These are phyloP conservation scores for Phenganax stokvisi DNA, from an alignment of 92 coral and sea anemone genomes.

Conservation along the genomic window DNA sequence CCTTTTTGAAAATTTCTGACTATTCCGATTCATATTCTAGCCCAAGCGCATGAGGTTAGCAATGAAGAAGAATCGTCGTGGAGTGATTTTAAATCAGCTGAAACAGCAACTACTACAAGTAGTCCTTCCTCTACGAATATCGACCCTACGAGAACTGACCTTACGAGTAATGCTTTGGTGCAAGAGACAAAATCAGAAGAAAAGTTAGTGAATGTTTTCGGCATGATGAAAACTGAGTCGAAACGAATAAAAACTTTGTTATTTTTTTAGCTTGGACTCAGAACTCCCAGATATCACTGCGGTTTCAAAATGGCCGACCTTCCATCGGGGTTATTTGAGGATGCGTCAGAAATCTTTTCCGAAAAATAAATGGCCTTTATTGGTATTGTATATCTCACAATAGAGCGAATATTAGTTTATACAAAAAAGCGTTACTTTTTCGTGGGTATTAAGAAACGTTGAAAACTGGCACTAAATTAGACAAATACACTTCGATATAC, in stretches of 20 bases:
- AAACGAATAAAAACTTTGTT: neutral
- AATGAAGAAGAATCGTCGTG: neutral
- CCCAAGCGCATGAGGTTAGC: neutral
- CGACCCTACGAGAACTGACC: neutral
- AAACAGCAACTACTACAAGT: slow-evolving; percentile 3
- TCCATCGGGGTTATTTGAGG: slow-evolving; percentile 76
- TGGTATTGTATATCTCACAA: slow-evolving; percentile 49
- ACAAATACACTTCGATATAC: too few relatives aligned
- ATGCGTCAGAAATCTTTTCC: slow-evolving; percentile 94
- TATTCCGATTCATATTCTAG: neutral
- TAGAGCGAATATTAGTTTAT: neutral
- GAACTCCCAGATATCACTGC: slow-evolving; percentile 39
- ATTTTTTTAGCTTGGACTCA: slow-evolving; percentile 39
- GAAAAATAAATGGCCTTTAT: slow-evolving; percentile 87
- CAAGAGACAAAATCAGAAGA: slow-evolving; percentile 2
- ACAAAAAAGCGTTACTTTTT: neutral
- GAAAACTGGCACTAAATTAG: too few relatives aligned
- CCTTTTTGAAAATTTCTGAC: neutral
- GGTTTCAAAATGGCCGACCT: slow-evolving; percentile 47
- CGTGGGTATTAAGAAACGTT: too few relatives aligned
- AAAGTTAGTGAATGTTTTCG: neutral
- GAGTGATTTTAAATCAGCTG: slow-evolving; percentile 35
- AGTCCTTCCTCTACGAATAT: neutral
- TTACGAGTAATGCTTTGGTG: neutral
- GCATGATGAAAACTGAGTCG: neutral